Base-by-base conservation (phyloP, 2,888 invertebrate species). In the Carpatolechia fugitivella region DNA sequence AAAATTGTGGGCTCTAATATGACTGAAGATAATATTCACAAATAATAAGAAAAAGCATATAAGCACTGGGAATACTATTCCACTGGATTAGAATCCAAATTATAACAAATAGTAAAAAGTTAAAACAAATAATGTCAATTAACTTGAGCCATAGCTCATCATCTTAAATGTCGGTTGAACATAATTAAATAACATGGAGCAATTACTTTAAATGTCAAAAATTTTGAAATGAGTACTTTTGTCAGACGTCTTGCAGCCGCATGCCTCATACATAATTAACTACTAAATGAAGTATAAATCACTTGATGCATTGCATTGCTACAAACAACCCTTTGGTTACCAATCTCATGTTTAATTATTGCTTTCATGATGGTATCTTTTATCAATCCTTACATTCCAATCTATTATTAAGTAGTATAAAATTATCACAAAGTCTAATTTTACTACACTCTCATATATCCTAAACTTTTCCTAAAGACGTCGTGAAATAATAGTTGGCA, bases 401-500 rank as follows among this genome's bases (percentile, higher is more conserved):
- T 65, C 59, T 55, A 63, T 59, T 60, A 60, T 58, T 58, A 47
- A 50, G 57, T 70, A 63, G 65, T 64, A 70, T 65, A 70, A 72
- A 70, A 68, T 70, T 73, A 76, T 74, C 74, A 75, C 74, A 74
- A 76, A 70, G 67, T 66, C 69, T 72, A 70, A 71, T 66, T 68
- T 69, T 62, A 65, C 65, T 68, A 65, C 61, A 63, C 69, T 61
- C 52, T 55, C 49, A 58, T 62, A 70, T 56, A 57, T 60, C 53
- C 54, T 56, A 56, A 56, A 54, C 62, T 56, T 62, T 44, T 58
- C 40, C 62, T 61, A 67, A 61, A 65, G 61, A 68, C 65, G 62
- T 70, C 64, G 58, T 63, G 64, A 71, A 76, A 70, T 68, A 67
- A 75, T 65, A 41, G 77, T 82, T 82, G 82, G 82, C 87, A 85